Evolutionary conservation across 2,888 invertebrate genomes (phyloP), one percentile per base, ranked within the genome.

Genomic region (Conistra vaccinii): DNA sequence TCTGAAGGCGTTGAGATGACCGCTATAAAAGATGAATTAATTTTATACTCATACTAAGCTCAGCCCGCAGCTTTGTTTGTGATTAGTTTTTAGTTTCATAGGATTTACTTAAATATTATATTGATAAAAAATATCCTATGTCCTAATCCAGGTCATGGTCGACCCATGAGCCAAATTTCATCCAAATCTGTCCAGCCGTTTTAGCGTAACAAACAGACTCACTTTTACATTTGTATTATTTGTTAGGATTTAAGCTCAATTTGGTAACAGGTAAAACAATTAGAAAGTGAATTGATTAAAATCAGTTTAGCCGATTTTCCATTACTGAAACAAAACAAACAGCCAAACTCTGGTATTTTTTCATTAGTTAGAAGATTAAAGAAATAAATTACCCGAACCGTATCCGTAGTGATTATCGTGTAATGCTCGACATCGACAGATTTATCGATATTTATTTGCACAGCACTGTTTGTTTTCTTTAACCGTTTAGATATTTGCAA

Each of bases 401-500:
- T 77, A 79, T 83, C 65, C 73, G 72, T 76, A 81, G 70, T 63
- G 76, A 76, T 76, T 51, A 81, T 63, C 67, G 45, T 60, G 42
- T 70, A 55, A 74, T 75, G 81, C 70, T 78, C 68, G 26, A 65
- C 42, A 81, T 85, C 76, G 89, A 89, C 84, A 80, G 87, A 89
- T 89, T 89, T 89, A 91, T 90, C 88, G 89, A 89, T 89, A 80
- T 87, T 87, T 78, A 73, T 90, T 89, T 84, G 66, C 79, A 82
- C 88, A 85, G 58, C 87, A 80, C 81, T 89, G 83, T 87, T 86
- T 90, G 80, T 89, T 90, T 90, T 84, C 73, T 76, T 84, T 83
- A 63, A 79, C 42, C 66, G 62, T 29, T 76, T 78, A 51, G 65
- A 73, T 73, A 81, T 70, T 65, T 20, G 61, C 29, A 70, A 79